Percentiles rank a stretch among this genome's conserved stretches.
Conservation (phyloP, 2,888 invertebrate genomes). For the Branchipolynoe longqiensis region DNA sequence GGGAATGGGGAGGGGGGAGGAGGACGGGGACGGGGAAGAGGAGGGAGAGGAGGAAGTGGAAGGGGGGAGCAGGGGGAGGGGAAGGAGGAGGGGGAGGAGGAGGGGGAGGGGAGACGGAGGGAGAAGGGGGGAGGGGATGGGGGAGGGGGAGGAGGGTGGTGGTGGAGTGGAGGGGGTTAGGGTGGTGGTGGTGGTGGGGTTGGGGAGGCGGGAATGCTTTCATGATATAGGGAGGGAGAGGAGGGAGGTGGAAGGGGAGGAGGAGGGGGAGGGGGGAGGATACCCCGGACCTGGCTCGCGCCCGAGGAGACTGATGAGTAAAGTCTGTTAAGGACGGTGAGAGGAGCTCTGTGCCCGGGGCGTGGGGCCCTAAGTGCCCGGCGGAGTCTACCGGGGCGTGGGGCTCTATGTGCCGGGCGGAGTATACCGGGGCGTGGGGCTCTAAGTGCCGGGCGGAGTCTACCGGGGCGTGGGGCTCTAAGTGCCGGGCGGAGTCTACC, state of each 20-base stretch:
- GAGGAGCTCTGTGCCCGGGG: no score
- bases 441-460: no score
- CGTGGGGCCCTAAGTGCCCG: no score
- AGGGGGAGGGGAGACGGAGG: background rate
- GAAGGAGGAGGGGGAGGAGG: slow-evolving; percentile 7
- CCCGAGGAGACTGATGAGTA: no score
- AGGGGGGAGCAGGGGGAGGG: background rate
- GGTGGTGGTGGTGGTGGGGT: background rate
- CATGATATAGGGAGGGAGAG: no score
- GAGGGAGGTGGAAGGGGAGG: slow-evolving; percentile 3
- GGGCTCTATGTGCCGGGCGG: no score
- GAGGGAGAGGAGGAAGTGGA: background rate
- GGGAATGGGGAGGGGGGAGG: background rate
- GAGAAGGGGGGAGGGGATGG: background rate
- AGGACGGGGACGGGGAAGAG: no score
- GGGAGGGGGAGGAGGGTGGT: background rate
- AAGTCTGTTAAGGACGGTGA: no score
- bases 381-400: no score
- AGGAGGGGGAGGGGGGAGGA: background rate
- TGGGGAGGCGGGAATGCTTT: background rate
- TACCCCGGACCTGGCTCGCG: background rate
- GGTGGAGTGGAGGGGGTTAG: background rate
- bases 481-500: no score
- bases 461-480: no score
- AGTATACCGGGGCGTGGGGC: no score